Percentiles rank a stretch among this genome's conserved stretches.
Conservation (phyloP, 2,113 vertebrate species). For the Thryonomys swinderianus region DNA sequence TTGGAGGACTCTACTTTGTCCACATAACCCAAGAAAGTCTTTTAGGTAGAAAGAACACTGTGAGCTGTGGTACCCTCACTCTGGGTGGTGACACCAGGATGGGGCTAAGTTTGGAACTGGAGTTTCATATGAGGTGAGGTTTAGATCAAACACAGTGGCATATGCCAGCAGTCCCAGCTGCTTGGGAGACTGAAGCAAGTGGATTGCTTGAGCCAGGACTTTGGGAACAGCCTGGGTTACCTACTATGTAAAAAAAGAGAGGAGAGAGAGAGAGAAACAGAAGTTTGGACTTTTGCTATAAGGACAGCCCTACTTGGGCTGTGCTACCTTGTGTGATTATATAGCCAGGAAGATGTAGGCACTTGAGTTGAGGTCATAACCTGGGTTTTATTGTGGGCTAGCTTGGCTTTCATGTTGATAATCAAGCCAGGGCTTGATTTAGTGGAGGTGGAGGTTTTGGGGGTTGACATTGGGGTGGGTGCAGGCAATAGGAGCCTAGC, state of each 20-base stretch:
- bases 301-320: not conserved
- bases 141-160: not conserved
- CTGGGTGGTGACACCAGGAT: not conserved
- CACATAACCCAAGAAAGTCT: not conserved
- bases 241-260: not conserved
- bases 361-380: not conserved
- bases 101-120: not conserved
- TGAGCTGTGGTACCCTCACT: not conserved
- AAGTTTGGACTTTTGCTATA: fast-evolving
- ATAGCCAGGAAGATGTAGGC: not conserved
- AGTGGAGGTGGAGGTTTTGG: not conserved
- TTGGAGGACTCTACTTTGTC: not conserved
- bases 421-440: not conserved
- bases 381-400: not conserved
- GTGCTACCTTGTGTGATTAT: not conserved
- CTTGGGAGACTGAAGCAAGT: not conserved
- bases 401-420: not conserved
- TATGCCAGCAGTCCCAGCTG: not conserved
- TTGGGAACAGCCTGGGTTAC: not conserved
- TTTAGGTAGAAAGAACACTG: not conserved
- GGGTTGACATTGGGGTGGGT: not conserved
- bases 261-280: not conserved
- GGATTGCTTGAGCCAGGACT: not conserved
- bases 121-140: not conserved
- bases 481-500: not conserved